Conservation (phyloP, 2,888 invertebrate species). For the Cantharis nigra region DNA sequence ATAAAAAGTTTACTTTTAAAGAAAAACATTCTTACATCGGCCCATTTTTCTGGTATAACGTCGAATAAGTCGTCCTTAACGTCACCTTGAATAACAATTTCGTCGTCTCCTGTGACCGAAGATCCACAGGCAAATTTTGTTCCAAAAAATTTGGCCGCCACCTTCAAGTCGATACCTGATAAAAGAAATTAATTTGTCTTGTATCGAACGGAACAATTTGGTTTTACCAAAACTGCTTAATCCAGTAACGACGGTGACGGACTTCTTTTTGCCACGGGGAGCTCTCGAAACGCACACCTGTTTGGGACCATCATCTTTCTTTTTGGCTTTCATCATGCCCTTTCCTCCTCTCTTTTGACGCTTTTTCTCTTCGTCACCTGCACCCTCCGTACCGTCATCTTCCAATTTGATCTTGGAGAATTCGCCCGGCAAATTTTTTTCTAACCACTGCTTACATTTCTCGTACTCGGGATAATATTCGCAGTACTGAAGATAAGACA, state of each 20-base stretch:
- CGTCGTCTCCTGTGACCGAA: conserved; percentile 97
- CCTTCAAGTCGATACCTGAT: conserved; percentile 94
- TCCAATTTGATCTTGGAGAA: conserved; percentile 86
- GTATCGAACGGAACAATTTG: not conserved
- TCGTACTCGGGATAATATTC: conserved; percentile 98
- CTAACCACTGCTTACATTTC: conserved; percentile 96
- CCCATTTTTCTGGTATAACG: conserved; percentile 98
- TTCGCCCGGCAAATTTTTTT: conserved; percentile 90
- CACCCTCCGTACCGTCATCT: conserved; percentile 68
- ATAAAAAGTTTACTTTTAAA: not conserved
- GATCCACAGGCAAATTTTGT: conserved; percentile 99
- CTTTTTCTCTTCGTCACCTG: conserved; percentile 86
- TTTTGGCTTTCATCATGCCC: conserved; percentile 93
- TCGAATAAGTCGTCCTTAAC: conserved; percentile 98
- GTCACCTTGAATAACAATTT: conserved; percentile 99
- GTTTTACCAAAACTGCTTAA: conserved; percentile 86
- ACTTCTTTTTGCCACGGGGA: conserved; percentile 97
- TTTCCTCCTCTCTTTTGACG: conserved; percentile 96
- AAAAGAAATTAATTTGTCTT: conserved; percentile 32
- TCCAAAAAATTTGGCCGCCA: conserved; percentile 96
- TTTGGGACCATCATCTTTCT: conserved; percentile 89
- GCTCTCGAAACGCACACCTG: conserved; percentile 84
- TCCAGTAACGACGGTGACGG: conserved; percentile 96
- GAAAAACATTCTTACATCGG: conserved; percentile 66
- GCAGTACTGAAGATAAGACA: conserved; percentile 74